Conservation (phyloP, 1,140 invertebrate genomes). For the Heliconius eleuchia region DNA sequence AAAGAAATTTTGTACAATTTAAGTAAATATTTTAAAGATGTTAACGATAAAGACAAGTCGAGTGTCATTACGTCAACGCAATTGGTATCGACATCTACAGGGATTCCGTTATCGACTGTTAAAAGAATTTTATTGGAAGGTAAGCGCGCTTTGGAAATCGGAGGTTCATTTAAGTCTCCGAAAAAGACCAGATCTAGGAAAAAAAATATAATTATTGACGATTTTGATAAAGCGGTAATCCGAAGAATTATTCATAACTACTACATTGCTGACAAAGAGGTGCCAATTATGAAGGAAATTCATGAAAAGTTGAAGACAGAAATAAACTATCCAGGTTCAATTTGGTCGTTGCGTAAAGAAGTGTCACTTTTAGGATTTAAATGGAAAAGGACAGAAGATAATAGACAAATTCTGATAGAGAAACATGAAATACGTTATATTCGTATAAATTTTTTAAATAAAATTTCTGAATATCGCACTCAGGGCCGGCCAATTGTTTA, state of each 20-base stretch:
- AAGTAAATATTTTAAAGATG: no score
- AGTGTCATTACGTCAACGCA: no score
- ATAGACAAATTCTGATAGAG: slow-evolving; percentile 28
- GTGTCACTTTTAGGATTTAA: slow-evolving; percentile 25
- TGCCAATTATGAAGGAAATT: slow-evolving; percentile 18
- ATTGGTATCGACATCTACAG: no score
- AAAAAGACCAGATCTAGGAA: no score
- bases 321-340: neutral
- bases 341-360: slow-evolving; percentile 3
- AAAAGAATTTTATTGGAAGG: no score
- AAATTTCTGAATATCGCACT: slow-evolving; percentile 20
- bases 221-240: slow-evolving; percentile 19
- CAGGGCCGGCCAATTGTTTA: slow-evolving; percentile 36
- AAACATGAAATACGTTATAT: slow-evolving; percentile 17
- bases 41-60: no score
- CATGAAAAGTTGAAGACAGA: no score
- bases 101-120: no score
- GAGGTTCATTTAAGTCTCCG: no score
- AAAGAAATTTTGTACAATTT: no score
- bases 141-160: no score
- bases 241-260: slow-evolving; percentile 21
- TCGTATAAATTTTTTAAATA: slow-evolving; percentile 35
- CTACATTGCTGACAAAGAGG: slow-evolving; percentile 17
- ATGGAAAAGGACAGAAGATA: slow-evolving; percentile 31
- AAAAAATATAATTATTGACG: slow-evolving; percentile 14